These are phyloP conservation scores for Crossaster papposus DNA, from an alignment of 53 echinoderm and acorn worm genomes.

Conservation along the genomic window DNA sequence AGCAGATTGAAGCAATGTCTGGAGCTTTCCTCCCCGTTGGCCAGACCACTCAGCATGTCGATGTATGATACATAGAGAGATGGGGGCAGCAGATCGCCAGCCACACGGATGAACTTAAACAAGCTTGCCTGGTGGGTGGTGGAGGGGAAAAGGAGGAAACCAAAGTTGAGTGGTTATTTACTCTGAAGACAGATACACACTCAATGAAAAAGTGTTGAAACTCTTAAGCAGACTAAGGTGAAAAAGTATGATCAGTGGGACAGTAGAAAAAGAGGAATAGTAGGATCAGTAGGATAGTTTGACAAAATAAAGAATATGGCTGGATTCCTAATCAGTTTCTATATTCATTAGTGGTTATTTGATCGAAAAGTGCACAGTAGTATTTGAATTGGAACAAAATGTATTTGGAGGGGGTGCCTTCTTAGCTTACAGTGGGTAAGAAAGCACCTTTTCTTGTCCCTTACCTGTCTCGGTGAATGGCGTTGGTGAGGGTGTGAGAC, in stretches of 20 bases:
- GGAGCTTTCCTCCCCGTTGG: conserved; percentile 87
- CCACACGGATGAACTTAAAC: conserved; percentile 98
- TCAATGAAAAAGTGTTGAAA: too few species aligned
- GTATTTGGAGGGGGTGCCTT: too few species aligned
- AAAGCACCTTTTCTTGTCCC: background rate
- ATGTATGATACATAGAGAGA: conserved; percentile 92
- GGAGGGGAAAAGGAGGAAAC: background rate
- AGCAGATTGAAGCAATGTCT: conserved; percentile 87
- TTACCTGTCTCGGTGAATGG: conserved; percentile 91
- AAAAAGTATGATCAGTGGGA: too few species aligned
- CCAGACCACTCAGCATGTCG: conserved; percentile 84
- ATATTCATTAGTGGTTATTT: too few species aligned
- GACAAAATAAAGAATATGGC: too few species aligned
- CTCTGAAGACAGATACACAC: too few species aligned
- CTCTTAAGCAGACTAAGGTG: too few species aligned
- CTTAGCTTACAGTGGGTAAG: background rate
- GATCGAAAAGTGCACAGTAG: too few species aligned
- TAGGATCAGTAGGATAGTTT: too few species aligned
- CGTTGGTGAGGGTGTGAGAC: conserved; percentile 70
- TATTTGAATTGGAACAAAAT: too few species aligned
- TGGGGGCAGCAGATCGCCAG: conserved; percentile 89
- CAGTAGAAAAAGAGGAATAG: too few species aligned
- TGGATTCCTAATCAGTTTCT: too few species aligned
- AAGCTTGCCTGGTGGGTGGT: conserved; percentile 73
- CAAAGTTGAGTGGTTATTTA: background rate